Conservation (phyloP, 2,113 vertebrate species). For the Gymnocephalus cernua region DNA sequence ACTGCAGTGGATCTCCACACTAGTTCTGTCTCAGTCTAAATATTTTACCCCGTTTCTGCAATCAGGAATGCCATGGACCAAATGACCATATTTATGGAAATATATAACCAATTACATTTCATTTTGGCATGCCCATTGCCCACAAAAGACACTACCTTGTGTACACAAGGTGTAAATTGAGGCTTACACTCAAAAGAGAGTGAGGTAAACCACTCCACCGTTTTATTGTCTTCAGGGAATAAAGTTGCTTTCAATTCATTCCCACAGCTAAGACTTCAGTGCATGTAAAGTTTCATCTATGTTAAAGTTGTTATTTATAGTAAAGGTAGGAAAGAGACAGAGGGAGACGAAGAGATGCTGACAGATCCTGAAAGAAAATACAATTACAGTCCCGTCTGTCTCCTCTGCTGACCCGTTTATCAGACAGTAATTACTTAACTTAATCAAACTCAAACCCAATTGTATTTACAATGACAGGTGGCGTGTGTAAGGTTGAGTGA, state of each 20-base stretch:
- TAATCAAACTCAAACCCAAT: slow-evolving; percentile 6
- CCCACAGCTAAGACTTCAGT: not conserved
- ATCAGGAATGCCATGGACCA: not conserved
- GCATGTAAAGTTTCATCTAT: not conserved
- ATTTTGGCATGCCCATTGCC: not conserved
- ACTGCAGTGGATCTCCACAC: not conserved
- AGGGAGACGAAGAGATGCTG: slow-evolving; percentile 22
- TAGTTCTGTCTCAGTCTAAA: not conserved
- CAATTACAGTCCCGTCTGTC: slow-evolving; percentile 23
- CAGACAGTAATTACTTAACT: slow-evolving; percentile 14
- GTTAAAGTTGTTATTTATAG: slow-evolving; percentile 17
- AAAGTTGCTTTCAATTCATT: not conserved
- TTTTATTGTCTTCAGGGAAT: not conserved
- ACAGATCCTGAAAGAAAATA: slow-evolving; percentile 17
- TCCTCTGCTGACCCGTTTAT: slow-evolving; percentile 24
- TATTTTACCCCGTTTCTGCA: not conserved
- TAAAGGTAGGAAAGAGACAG: not conserved
- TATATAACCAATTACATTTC: not conserved
- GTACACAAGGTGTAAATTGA: not conserved
- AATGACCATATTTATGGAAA: not conserved
- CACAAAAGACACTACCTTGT: not conserved
- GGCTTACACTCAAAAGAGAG: not conserved
- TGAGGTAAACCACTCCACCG: not conserved
- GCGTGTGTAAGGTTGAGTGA: not conserved
- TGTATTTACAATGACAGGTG: not conserved